Conservation (phyloP, 2,888 invertebrate species). For the Orthonevra nobilis region DNA sequence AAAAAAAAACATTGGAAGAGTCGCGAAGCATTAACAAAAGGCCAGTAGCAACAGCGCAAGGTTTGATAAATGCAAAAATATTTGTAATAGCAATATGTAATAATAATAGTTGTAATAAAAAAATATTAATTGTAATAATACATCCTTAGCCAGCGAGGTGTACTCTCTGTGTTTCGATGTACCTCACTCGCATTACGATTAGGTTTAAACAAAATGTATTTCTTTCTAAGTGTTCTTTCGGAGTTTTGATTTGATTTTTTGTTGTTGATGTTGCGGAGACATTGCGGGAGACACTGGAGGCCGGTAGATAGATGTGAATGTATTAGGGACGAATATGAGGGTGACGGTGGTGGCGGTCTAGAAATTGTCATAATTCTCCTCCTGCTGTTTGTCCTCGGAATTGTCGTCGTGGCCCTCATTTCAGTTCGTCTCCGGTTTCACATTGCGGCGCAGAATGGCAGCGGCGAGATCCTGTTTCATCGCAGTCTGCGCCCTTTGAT, state of each 20-base stretch:
- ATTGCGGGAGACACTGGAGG: slow-evolving; percentile 45
- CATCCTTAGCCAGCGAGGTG: slow-evolving; percentile 54
- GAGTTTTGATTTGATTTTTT: slow-evolving; percentile 32
- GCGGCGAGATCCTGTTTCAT: slow-evolving; percentile 92
- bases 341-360: slow-evolving; percentile 41
- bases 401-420: slow-evolving; percentile 59
- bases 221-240: slow-evolving; percentile 27
- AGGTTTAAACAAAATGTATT: slow-evolving; percentile 36
- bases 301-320: no score
- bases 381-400: slow-evolving; percentile 46
- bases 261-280: no score
- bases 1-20: slow-evolving; percentile 47
- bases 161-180: slow-evolving; percentile 40
- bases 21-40: slow-evolving; percentile 57
- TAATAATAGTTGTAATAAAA: no score
- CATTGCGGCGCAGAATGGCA: slow-evolving; percentile 91
- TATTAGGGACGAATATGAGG: slow-evolving; percentile 43
- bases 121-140: slow-evolving; percentile 50
- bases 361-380: slow-evolving; percentile 66
- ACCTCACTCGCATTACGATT: slow-evolving; percentile 54
- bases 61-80: slow-evolving; percentile 65
- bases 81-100: slow-evolving; percentile 60
- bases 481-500: slow-evolving; percentile 90
- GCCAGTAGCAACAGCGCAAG: slow-evolving; percentile 57
- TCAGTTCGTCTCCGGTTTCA: slow-evolving; percentile 82